These are phyloP conservation scores for Tachysurus fulvidraco DNA, from an alignment of 2,113 vertebrate genomes.

Conservation along the genomic window DNA sequence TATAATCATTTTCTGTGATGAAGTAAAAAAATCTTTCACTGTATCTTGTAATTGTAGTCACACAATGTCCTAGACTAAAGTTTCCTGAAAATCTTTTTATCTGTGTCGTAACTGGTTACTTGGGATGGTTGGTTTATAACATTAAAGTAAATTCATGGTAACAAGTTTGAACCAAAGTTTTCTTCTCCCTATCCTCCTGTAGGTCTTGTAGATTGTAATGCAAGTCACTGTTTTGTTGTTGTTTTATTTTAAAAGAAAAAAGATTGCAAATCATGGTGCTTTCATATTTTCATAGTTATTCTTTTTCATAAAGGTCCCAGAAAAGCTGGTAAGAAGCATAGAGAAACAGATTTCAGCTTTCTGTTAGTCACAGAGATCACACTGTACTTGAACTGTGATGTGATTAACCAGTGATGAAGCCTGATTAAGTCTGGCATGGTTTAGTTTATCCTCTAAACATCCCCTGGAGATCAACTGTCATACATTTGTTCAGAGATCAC, in stretches of 20 bases:
- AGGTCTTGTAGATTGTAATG: background rate
- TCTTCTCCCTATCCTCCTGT: background rate
- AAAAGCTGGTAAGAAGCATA: background rate
- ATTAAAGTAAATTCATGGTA: background rate
- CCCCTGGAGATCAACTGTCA: background rate
- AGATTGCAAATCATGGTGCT: too few relatives aligned
- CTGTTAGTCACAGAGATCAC: background rate
- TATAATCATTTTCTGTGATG: background rate
- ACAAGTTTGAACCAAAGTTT: background rate
- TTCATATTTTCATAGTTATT: too few relatives aligned
- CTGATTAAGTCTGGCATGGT: background rate
- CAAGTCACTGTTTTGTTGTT: too few relatives aligned
- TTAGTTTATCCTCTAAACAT: background rate
- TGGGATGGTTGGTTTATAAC: background rate
- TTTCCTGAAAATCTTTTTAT: background rate
- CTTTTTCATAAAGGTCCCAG: too few relatives aligned
- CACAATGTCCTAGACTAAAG: background rate
- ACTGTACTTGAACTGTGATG: background rate
- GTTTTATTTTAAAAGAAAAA: too few relatives aligned
- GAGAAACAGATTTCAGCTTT: background rate
- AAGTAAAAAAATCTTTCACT: background rate
- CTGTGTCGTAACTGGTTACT: background rate
- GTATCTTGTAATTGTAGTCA: background rate
- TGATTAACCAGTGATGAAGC: background rate
- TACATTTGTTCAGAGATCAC: background rate